Conservation (phyloP, 2,888 invertebrate species). For the Cordilura impudica region DNA sequence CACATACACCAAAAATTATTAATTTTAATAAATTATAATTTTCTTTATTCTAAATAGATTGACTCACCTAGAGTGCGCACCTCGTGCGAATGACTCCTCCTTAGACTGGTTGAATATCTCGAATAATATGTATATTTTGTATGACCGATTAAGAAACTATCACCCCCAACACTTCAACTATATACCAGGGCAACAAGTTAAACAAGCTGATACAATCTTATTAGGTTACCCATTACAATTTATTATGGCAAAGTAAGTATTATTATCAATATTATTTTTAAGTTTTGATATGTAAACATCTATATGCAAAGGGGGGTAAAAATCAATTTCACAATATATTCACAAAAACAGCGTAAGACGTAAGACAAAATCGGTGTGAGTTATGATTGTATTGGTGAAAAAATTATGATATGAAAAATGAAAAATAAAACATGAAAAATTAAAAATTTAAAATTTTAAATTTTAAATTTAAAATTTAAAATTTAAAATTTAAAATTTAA, state of each 20-base stretch:
- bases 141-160: conserved; percentile 79
- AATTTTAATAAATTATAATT: neutral
- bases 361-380: no score
- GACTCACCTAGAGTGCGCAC: conserved; percentile 56
- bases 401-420: no score
- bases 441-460: no score
- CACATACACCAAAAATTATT: neutral
- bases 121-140: conserved; percentile 79
- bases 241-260: conserved; percentile 78
- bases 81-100: neutral
- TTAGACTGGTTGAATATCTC: conserved; percentile 77
- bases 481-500: no score
- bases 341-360: no score
- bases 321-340: no score
- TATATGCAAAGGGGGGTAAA: no score
- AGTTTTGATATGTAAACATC: no score
- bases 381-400: no score
- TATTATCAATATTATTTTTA: no score
- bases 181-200: conserved; percentile 78
- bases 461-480: no score
- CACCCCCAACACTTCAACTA: conserved; percentile 81
- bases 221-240: conserved; percentile 81
- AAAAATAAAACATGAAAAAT: no score
- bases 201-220: conserved; percentile 81
- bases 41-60: conserved; percentile 39